Evolutionary conservation across 2,797 vertebrate species (phyloP).

Genomic region (Eidolon dupreanum): DNA sequence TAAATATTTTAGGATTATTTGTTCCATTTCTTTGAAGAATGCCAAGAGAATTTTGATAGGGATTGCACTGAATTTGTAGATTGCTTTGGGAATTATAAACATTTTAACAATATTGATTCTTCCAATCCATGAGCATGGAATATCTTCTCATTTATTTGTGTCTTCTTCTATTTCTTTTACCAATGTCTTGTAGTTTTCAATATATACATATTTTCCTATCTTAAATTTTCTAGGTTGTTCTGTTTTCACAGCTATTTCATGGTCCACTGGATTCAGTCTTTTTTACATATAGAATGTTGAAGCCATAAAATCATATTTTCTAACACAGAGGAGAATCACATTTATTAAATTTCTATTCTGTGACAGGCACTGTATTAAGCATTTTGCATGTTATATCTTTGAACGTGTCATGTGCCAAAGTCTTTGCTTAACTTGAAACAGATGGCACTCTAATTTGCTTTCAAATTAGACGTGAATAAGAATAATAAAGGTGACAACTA

Average conservation of each 20-base stretch:
- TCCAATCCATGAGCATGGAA: no score
- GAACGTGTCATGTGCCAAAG: neutral
- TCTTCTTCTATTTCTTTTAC: no score
- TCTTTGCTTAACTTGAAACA: neutral
- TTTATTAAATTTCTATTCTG: neutral
- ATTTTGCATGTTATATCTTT: constrained; percentile 16
- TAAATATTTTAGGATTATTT: no score
- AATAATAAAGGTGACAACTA: neutral
- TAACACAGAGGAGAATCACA: neutral
- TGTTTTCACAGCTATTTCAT: neutral
- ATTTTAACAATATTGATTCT: no score
- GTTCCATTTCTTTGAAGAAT: no score
- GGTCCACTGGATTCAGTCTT: neutral
- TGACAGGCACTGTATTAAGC: neutral
- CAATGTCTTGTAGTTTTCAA: no score
- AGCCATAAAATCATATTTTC: neutral
- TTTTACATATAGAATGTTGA: constrained; percentile 1
- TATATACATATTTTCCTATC: neutral
- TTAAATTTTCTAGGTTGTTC: neutral
- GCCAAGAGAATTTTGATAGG: no score
- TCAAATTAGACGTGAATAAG: neutral
- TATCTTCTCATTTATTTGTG: no score
- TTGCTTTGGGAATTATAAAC: no score
- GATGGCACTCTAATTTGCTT: neutral
- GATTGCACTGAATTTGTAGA: no score